These are phyloP conservation scores for Caretta caretta DNA, from an alignment of 2,113 vertebrate genomes.

Conservation along the genomic window DNA sequence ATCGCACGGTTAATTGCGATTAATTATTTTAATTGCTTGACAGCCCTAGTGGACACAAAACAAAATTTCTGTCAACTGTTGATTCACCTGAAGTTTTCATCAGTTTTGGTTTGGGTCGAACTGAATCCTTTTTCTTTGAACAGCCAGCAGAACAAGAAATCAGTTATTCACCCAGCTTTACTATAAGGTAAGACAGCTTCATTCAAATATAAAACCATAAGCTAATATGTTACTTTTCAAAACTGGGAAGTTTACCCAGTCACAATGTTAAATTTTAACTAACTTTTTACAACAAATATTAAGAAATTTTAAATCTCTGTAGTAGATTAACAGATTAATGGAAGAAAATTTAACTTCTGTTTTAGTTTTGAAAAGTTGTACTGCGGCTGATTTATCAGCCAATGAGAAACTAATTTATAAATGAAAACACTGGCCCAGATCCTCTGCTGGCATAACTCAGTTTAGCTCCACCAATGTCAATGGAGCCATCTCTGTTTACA, in stretches of 20 bases:
- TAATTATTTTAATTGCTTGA: no score
- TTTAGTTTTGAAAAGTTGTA: neutral
- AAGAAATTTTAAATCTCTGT: neutral
- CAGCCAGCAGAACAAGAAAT: neutral
- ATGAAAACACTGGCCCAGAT: neutral
- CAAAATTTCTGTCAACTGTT: neutral
- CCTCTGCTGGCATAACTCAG: neutral
- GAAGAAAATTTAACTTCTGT: neutral
- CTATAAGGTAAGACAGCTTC: neutral
- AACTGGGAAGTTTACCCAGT: neutral
- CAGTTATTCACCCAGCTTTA: neutral
- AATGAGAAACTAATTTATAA: constrained; percentile 14
- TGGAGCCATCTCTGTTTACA: neutral
- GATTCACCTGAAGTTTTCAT: neutral
- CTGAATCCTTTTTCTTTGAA: neutral
- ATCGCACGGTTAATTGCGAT: no score
- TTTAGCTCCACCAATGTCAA: neutral
- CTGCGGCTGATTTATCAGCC: neutral
- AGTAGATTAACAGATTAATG: neutral
- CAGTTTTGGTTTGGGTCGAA: neutral
- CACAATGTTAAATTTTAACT: neutral
- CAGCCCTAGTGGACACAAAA: neutral
- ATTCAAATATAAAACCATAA: neutral
- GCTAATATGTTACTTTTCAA: neutral
- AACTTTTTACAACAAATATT: neutral